phyloP scores from a whole-genome alignment of 2,113 vertebrate genomes.

The Electrona antarctica region DNA sequence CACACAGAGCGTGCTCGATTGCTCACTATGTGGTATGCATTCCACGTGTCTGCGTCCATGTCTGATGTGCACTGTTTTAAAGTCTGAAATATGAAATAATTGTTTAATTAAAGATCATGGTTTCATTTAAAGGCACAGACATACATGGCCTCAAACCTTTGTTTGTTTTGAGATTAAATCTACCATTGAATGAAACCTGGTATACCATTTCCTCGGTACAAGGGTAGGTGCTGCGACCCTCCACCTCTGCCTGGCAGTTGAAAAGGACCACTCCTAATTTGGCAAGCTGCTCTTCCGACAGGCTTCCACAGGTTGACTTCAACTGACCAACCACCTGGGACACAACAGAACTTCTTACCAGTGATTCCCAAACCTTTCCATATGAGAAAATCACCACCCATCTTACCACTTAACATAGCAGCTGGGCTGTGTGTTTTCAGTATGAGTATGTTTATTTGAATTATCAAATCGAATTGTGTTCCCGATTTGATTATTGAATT shows the following conservation, averaged over 20 bases:
- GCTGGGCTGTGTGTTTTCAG: neutral
- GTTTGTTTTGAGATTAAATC: neutral
- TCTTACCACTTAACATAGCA: too few relatives aligned
- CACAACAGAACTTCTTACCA: neutral
- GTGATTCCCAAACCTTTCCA: too few relatives aligned
- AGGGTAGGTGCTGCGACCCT: slow-evolving; percentile 69
- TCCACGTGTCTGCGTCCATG: slow-evolving; percentile 86
- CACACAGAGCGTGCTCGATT: slow-evolving; percentile 84
- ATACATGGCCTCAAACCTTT: too few relatives aligned
- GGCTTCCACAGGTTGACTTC: slow-evolving; percentile 66
- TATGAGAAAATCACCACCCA: too few relatives aligned
- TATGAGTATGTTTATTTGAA: neutral
- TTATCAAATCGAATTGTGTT: too few relatives aligned
- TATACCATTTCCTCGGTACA: slow-evolving; percentile 78
- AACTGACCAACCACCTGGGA: slow-evolving; percentile 73
- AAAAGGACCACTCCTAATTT: slow-evolving; percentile 78
- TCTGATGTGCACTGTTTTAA: slow-evolving; percentile 79
- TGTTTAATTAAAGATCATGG: too few relatives aligned
- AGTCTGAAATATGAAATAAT: slow-evolving; percentile 57
- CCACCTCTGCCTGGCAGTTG: slow-evolving; percentile 79
- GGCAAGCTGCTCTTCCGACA: slow-evolving; percentile 81
- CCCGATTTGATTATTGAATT: too few relatives aligned
- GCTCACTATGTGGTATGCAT: slow-evolving; percentile 85
- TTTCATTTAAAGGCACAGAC: too few relatives aligned
- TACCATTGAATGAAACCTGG: neutral